Evolutionary conservation across 2,113 vertebrate genomes (phyloP), one percentile per base, ranked within the genome.

Genomic region (Gambusia affinis): DNA sequence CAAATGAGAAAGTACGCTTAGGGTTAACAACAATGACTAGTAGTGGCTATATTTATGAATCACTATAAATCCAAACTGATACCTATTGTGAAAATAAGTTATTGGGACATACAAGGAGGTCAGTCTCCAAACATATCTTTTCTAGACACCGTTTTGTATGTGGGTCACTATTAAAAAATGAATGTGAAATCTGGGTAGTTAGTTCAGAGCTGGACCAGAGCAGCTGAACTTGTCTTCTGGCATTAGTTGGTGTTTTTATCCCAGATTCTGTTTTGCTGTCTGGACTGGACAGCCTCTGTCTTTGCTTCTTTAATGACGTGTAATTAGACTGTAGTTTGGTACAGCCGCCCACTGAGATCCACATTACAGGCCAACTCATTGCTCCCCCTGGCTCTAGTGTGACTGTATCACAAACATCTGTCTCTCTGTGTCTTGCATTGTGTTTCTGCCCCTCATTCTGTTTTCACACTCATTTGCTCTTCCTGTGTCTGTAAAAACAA

Each of bases 401-500:
- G 67, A 73, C 73, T 68, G 39, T 29, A 67, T 64, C 70, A 72
- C 64, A 84, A 57, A 86, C 86, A 87, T 91, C 85, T 88, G 82
- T 76, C 77, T 78, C 60, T 73, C 37, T 68, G 63, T 75, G 80
- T 80, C 71, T 83, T 78, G 64, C 61, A 64, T 84, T 79, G 27
- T 75, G 72, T 86, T 37, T 35, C 27, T 14, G 42, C 67, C 67
- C 76, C 64, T 71, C 70, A 75, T 60, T 80, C 81, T 81, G 68
- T 70, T 85, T 80, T 65, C 60, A 64, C 67, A 77, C 73, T 81
- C 81, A 72, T 84, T 88, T 89, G 82, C 90, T 88, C 81, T 90
- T 85, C 82, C 83, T 79, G 73, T 84, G 77, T 88, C 69, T 80
- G 80, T 85, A 82, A 87, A 57, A 89, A 89, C 90, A 91, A 93